Evolutionary conservation across 2,888 invertebrate genomes (phyloP).

Genomic region (Ormyrus labotus): DNA sequence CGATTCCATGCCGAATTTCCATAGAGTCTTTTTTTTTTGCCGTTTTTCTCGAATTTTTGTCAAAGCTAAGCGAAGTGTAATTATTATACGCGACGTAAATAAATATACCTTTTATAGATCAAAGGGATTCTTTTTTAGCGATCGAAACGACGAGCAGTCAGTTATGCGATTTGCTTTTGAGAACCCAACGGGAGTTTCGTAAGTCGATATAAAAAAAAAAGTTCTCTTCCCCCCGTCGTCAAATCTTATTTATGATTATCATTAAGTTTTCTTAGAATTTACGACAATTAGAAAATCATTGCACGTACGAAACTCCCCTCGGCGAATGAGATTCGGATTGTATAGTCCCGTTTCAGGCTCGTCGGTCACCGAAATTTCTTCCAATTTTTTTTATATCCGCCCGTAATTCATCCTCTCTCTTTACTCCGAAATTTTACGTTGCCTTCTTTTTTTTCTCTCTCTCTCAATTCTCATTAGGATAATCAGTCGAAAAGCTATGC

Average conservation of each 20-base stretch:
- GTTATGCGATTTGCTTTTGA: conserved; percentile 34
- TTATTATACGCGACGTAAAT: conserved; percentile 47
- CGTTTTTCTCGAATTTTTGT: conserved; percentile 14
- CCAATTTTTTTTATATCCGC: conserved; percentile 7
- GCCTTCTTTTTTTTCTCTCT: conserved; percentile 34
- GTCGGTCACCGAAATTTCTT: conserved; percentile 39
- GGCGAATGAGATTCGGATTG: conserved; percentile 42
- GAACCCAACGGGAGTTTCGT: conserved; percentile 41
- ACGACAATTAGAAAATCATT: conserved; percentile 44
- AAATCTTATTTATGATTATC: conserved; percentile 22
- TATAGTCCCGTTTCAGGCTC: conserved; percentile 44
- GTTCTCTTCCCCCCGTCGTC: background rate
- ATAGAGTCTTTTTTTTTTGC: no score
- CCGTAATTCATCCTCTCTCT: conserved; percentile 4
- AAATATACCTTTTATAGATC: conserved; percentile 39
- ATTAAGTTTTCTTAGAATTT: conserved; percentile 21
- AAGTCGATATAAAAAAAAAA: conserved; percentile 3
- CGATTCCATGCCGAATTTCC: conserved; percentile 27
- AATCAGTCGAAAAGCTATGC: conserved; percentile 75
- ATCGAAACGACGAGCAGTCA: conserved; percentile 58
- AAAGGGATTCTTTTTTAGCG: conserved; percentile 22
- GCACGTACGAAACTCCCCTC: conserved; percentile 43
- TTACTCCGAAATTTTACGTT: conserved; percentile 11
- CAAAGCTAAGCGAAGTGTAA: conserved; percentile 52
- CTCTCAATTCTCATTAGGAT: conserved; percentile 65